A percentile compares a stretch with the other conserved stretches of the same genome.
Conservation (phyloP, 2,888 invertebrate genomes). For the Xylota sylvarum region DNA sequence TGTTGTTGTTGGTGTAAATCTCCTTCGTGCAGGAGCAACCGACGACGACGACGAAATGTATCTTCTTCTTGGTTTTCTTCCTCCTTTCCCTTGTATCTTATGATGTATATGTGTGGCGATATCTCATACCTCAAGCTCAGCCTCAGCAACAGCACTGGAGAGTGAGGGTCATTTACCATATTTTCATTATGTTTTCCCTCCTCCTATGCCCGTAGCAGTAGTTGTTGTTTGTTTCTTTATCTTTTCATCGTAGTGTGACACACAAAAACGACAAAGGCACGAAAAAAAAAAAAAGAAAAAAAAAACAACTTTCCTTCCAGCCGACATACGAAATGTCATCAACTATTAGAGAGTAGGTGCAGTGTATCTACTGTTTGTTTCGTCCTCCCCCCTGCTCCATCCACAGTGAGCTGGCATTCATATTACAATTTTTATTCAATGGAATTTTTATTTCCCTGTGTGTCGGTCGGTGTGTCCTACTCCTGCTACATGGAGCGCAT, state of each 20-base stretch:
- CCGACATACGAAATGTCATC: conserved; percentile 52
- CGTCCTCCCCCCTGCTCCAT: neutral
- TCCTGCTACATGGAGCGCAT: conserved; percentile 39
- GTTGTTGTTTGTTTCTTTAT: conserved; percentile 26
- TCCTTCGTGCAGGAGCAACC: conserved; percentile 31
- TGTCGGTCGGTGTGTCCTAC: conserved; percentile 24
- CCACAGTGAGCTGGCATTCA: conserved; percentile 1
- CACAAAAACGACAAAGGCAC: conserved; percentile 33
- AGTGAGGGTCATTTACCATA: conserved; percentile 63
- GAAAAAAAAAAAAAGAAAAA: conserved; percentile 15
- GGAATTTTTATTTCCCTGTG: conserved; percentile 54
- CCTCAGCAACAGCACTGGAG: neutral
- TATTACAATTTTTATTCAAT: conserved; percentile 62
- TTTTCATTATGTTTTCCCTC: conserved; percentile 49
- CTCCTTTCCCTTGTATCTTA: neutral
- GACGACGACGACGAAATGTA: conserved; percentile 6
- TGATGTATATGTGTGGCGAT: neutral
- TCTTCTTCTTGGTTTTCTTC: neutral
- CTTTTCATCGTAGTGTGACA: conserved; percentile 28
- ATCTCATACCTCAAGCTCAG: neutral
- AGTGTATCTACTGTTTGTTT: conserved; percentile 24
- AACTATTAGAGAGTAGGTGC: conserved; percentile 50
- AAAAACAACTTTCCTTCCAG: conserved; percentile 30
- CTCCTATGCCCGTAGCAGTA: neutral
- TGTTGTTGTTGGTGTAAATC: conserved; percentile 17